Conservation (phyloP, 1,140 invertebrate species). For the Cydia splendana region DNA sequence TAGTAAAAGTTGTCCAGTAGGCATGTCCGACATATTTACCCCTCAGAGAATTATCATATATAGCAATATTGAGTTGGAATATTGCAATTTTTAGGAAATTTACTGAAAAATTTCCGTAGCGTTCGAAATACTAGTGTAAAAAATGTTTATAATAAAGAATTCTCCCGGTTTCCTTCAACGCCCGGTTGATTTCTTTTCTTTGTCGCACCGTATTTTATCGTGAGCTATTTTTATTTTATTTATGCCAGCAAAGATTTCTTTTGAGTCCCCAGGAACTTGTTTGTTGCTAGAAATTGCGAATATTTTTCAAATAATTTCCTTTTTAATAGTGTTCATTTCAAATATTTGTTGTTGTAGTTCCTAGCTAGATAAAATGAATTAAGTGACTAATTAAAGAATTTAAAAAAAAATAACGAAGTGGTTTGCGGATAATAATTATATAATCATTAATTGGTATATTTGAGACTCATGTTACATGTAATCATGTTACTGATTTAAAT, state of each 20-base stretch:
- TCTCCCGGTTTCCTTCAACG: not conserved
- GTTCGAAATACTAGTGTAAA: not conserved
- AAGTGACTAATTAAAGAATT: too few species aligned
- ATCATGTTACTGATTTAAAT: too few species aligned
- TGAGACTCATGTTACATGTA: too few species aligned
- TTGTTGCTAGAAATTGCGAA: not conserved
- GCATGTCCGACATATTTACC: too few species aligned
- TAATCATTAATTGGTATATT: too few species aligned
- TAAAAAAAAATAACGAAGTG: too few species aligned
- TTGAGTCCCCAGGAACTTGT: not conserved
- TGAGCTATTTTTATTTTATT: not conserved
- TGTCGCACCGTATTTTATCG: not conserved
- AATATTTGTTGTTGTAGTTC: too few species aligned
- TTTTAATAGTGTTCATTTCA: not conserved
- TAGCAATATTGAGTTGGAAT: too few species aligned
- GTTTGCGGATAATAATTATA: too few species aligned
- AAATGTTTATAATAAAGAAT: not conserved
- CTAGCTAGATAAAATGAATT: not conserved
- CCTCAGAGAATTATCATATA: too few species aligned
- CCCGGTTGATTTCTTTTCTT: not conserved
- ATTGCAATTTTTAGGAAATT: not conserved
- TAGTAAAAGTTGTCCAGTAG: too few species aligned
- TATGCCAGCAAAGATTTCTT: not conserved
- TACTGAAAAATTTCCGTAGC: not conserved
- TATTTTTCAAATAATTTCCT: not conserved